Evolutionary conservation across 2,797 vertebrate genomes (phyloP).

Genomic region (Aldrovandia affinis): DNA sequence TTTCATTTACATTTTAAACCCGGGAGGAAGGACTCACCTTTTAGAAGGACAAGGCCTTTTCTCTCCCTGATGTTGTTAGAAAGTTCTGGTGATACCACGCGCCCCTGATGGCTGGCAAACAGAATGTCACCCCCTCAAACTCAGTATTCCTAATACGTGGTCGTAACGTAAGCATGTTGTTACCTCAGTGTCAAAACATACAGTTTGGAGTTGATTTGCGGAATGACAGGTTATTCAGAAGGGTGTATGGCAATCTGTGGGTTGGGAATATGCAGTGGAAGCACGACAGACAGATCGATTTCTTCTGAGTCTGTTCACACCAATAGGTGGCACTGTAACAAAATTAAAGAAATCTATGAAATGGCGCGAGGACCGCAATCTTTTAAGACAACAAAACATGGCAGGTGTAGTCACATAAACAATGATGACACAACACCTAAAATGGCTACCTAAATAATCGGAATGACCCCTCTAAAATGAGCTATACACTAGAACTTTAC

Average conservation of each 20-base stretch:
- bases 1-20: background rate
- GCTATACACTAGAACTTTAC: slow-evolving; percentile 1
- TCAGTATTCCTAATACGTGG: background rate
- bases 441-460: slow-evolving; percentile 13
- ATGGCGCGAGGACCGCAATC: background rate
- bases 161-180: background rate
- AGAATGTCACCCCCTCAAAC: background rate
- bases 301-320: background rate
- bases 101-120: background rate
- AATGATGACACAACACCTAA: background rate
- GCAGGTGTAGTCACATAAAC: background rate
- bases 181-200: background rate
- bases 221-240: background rate
- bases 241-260: background rate
- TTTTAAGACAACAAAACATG: slow-evolving; percentile 14
- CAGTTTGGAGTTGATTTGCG: background rate
- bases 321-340: slow-evolving; percentile 28
- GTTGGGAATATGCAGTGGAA: slow-evolving; percentile 1
- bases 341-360: background rate
- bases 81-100: background rate
- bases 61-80: background rate
- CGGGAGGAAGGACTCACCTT: background rate
- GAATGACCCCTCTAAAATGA: slow-evolving; percentile 21
- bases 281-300: background rate
- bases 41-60: background rate